Base-by-base conservation (phyloP, 2,113 vertebrate genomes). In the Willisornis vidua region DNA sequence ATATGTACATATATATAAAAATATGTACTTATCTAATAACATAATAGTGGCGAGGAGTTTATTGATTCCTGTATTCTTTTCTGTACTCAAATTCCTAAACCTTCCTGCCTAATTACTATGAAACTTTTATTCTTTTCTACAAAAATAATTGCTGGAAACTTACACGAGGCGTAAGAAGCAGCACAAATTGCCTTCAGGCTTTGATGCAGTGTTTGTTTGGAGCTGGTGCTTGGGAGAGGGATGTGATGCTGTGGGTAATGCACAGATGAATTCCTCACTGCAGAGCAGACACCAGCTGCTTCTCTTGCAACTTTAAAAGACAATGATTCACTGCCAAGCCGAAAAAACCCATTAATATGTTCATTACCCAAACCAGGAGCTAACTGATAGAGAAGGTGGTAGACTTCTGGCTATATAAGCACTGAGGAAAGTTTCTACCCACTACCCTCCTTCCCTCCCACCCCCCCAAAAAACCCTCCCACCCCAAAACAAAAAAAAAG, bases 131-230 rank as follows among this genome's bases (percentile, higher is more conserved):
- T 89, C 6, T 85, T 89, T 68, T 33, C 24, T 88, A 37, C 72
- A 33, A 35, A 94, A 89, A 85, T 82, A 96, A 92, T 94, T 91
- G 87, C 83, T 58, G 51, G 59, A 70, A 73, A 81, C n/a, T 71
- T 66, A 14, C 19, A 33, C n/a, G 19, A 7, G 89, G 87, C 48
- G 35, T 79, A 49, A 22, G 85, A 88, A 93, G 91, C 66, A 87
- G 45, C 74, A 70, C 68, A 92, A 87, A 91, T 94, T 46, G 65
- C 63, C 68, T 55, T 62, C 49, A 51, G 72, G 14, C 22, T 95
- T 90, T 95, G 92, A 94, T 72, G 84, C 33, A 8, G 35, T 3
- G 6, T 85, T 94, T 93, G 78, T 89, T 84, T 86, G 91, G 90
- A 84, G 62, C 26, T 70, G 28, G 16, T 51, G 90, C 73, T 94